These are phyloP conservation scores for Rallus limicola DNA, from an alignment of 2,113 vertebrate species.

Conservation along the genomic window DNA sequence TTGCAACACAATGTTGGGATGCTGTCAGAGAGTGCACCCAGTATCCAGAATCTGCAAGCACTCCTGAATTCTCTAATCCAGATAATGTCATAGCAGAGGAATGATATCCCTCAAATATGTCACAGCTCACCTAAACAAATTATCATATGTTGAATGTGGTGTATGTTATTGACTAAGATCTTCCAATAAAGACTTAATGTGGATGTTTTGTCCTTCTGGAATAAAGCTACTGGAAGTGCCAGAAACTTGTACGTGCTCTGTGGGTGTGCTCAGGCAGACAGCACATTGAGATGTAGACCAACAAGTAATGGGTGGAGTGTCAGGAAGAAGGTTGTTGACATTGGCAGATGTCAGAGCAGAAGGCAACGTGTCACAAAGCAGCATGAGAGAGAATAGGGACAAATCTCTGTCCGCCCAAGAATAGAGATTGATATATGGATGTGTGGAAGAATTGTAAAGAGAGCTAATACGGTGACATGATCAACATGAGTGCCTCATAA, in stretches of 20 bases:
- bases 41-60: background rate
- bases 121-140: background rate
- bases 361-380: background rate
- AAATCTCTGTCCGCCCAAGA: background rate
- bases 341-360: background rate
- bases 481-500: background rate
- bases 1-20: background rate
- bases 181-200: background rate
- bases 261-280: background rate
- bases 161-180: accelerated
- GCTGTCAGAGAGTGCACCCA: background rate
- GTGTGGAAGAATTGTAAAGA: background rate
- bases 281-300: background rate
- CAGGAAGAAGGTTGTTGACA: background rate
- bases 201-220: background rate
- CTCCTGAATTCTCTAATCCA: background rate
- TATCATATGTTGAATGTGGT: accelerated
- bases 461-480: accelerated
- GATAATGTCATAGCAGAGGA: background rate
- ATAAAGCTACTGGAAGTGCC: background rate
- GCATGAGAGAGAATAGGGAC: background rate
- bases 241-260: background rate
- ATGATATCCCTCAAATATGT: background rate
- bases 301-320: background rate
- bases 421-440: background rate